Conservation (phyloP, 92 coral and sea anemone species). For the Nematostella vectensis region DNA sequence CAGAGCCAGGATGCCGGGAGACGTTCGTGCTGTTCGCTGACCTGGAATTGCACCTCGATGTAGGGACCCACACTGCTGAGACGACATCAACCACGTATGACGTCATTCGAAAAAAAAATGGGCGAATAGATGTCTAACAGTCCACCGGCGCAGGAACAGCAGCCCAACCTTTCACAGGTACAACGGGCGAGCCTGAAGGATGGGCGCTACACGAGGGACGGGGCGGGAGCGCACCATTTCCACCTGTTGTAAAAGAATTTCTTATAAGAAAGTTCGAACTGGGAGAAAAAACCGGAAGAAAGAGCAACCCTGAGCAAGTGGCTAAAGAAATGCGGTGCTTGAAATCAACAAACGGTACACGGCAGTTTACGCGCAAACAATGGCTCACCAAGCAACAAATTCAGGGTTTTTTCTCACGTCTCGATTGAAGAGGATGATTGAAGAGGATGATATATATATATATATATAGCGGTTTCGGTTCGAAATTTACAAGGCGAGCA, state of each 20-base stretch:
- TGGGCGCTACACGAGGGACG: slow-evolving; percentile 17
- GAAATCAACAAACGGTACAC: slow-evolving; percentile 4
- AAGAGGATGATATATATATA: too few species aligned
- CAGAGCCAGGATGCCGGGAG: slow-evolving; percentile 5
- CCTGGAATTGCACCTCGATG: slow-evolving; percentile 13
- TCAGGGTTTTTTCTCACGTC: slow-evolving; percentile 31
- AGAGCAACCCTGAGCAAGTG: slow-evolving; percentile 25
- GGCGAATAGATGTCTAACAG: slow-evolving; percentile 4
- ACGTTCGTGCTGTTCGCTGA: slow-evolving; percentile 11
- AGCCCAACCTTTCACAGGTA: too few species aligned
- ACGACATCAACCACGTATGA: slow-evolving; percentile 9
- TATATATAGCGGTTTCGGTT: too few species aligned
- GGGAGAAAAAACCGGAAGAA: slow-evolving; percentile 25
- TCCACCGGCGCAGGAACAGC: too few species aligned
- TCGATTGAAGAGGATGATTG: too few species aligned
- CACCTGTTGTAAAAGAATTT: slow-evolving; percentile 16
- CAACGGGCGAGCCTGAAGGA: too few species aligned
- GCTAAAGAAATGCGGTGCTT: slow-evolving; percentile 14
- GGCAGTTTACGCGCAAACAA: slow-evolving; percentile 22
- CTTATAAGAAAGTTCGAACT: slow-evolving; percentile 19
- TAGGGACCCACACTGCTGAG: slow-evolving; percentile 6
- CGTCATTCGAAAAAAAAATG: slow-evolving; percentile 10
- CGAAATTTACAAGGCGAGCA: too few species aligned
- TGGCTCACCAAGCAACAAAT: slow-evolving; percentile 35
- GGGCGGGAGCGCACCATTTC: slow-evolving; percentile 8